Conservation (phyloP, 2,113 vertebrate species). For the Sinocyclocheilus rhinocerous region DNA sequence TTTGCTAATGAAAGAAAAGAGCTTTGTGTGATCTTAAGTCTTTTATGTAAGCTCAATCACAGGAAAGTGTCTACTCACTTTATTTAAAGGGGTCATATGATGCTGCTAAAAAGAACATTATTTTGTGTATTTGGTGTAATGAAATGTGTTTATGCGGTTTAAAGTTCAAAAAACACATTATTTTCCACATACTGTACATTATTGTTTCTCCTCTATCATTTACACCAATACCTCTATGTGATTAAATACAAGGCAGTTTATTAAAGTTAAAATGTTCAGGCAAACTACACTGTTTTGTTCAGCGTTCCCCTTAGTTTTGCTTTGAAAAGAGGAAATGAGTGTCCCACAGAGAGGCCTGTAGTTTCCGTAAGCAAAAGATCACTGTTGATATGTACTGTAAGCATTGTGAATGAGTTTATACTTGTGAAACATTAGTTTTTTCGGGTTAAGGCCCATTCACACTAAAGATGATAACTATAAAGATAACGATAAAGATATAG, state of each 20-base stretch:
- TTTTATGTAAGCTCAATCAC: slow-evolving; percentile 1
- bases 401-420: neutral
- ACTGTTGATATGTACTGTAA: neutral
- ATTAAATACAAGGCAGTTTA: neutral
- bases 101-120: no score
- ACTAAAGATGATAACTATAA: no score
- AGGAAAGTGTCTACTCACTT: neutral
- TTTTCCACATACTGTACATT: no score
- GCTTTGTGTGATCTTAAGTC: slow-evolving; percentile 14
- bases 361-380: slow-evolving; percentile 33
- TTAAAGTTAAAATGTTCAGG: neutral
- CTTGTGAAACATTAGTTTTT: neutral
- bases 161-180: no score
- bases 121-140: no score
- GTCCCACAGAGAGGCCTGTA: slow-evolving; percentile 29
- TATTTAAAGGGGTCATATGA: no score
- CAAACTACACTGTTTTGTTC: neutral
- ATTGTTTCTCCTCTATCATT: no score
- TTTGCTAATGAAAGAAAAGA: slow-evolving; percentile 22
- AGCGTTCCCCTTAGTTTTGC: neutral
- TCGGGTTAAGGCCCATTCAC: neutral
- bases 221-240: neutral
- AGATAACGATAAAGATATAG: no score
- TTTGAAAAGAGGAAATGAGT: slow-evolving; percentile 41
- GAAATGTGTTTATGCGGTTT: no score